Conservation (phyloP, 2,797 vertebrate species). For the Ataeniobius toweri region DNA sequence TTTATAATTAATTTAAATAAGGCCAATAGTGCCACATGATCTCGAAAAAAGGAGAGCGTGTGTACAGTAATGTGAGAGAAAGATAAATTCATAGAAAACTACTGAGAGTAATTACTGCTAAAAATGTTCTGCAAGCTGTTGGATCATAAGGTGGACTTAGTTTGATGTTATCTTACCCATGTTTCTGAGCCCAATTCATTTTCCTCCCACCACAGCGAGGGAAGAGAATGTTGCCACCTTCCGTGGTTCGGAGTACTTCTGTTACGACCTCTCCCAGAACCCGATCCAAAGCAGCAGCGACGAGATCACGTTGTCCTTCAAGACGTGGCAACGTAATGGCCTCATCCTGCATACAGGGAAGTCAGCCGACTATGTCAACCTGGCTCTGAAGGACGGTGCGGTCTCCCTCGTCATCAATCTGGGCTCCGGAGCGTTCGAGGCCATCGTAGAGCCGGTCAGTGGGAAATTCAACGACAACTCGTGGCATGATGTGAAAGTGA, state of each 20-base stretch:
- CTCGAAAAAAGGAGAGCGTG: neutral
- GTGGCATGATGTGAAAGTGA: constrained; percentile 99
- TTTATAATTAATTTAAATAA: neutral
- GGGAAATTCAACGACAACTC: constrained; percentile 98
- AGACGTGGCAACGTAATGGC: constrained; percentile 96
- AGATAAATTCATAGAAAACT: neutral
- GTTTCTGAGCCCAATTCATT: neutral
- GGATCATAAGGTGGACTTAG: neutral
- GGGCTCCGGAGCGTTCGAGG: constrained; percentile 97
- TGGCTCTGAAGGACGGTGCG: constrained; percentile 95
- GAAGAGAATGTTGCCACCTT: constrained; percentile 98
- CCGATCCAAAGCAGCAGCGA: constrained; percentile 99
- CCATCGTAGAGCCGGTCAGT: constrained; percentile 95
- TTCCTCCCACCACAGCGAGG: constrained; percentile 77
- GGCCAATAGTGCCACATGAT: neutral
- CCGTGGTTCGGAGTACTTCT: constrained; percentile 96
- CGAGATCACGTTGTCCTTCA: constrained; percentile 97
- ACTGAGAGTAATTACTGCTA: neutral
- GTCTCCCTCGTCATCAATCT: constrained; percentile 98
- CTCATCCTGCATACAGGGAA: constrained; percentile 98
- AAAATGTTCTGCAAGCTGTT: neutral
- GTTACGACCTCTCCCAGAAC: constrained; percentile 98
- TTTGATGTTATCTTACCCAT: neutral
- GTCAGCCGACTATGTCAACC: constrained; percentile 97
- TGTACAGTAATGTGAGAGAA: neutral